Percentiles rank a stretch among this genome's conserved stretches.
phyloP scores from a whole-genome alignment of 2,113 vertebrate genomes.

The Toxotes chatareus region DNA sequence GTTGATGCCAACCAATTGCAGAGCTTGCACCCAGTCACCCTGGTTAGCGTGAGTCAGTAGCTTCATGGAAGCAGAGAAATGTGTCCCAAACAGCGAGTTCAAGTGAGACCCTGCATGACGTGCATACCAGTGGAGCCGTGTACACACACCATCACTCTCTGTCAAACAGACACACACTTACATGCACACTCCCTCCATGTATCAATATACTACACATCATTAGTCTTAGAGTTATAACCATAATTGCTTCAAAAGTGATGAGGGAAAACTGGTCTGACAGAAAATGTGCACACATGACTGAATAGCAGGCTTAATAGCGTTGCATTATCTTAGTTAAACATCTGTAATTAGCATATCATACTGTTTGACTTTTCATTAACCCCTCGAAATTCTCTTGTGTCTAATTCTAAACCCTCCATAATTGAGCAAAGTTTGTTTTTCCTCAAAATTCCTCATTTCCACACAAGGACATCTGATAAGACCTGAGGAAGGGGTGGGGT shows the following conservation, averaged over 20 bases:
- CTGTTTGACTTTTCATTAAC: constrained; percentile 44
- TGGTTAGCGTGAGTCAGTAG: constrained; percentile 59
- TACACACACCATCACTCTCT: constrained; percentile 1
- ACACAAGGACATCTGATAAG: constrained; percentile 59
- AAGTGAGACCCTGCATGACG: constrained; percentile 30
- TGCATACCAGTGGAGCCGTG: not conserved
- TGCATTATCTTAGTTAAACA: constrained; percentile 48
- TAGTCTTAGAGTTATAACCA: not conserved
- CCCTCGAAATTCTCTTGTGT: constrained; percentile 16
- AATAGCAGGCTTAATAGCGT: constrained; percentile 26
- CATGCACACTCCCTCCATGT: not conserved
- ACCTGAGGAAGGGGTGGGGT: not conserved
- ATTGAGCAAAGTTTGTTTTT: constrained; percentile 48
- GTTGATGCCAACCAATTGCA: constrained; percentile 63
- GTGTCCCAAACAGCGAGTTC: constrained; percentile 35
- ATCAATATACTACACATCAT: constrained; percentile 4
- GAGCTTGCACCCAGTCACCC: constrained; percentile 36
- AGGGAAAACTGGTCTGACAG: constrained; percentile 21
- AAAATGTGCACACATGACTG: constrained; percentile 12
- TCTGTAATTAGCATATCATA: constrained; percentile 57
- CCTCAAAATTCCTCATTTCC: constrained; percentile 12
- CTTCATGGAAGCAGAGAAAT: constrained; percentile 32
- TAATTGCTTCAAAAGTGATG: constrained; percentile 39
- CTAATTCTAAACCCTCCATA: constrained; percentile 34
- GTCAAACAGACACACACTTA: not conserved